A percentile compares a stretch with the other conserved stretches of the same genome.
These are phyloP conservation scores for Cylloceria caligata DNA, from an alignment of 2,888 invertebrate genomes.

Conservation along the genomic window DNA sequence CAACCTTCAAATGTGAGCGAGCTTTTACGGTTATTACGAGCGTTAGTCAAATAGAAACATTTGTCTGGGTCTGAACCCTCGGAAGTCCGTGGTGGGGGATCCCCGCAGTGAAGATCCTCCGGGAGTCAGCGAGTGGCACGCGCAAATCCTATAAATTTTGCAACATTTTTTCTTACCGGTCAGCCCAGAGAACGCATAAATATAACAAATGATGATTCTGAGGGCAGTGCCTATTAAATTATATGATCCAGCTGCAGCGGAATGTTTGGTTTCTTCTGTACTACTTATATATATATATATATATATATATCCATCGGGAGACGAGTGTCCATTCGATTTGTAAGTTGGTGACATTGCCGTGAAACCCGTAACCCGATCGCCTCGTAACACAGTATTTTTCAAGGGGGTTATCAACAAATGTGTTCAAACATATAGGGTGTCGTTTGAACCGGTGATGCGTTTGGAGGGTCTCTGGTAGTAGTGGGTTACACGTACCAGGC, in stretches of 20 bases:
- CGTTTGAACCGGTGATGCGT: conserved; percentile 73
- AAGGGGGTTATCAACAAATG: conserved; percentile 83
- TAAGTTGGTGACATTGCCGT: conserved; percentile 50
- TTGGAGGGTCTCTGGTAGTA: conserved; percentile 46
- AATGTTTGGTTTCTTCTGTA: background rate
- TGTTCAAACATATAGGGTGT: conserved; percentile 84
- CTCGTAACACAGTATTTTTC: conserved; percentile 62
- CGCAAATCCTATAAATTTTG: conserved; percentile 78
- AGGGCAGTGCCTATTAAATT: conserved; percentile 3
- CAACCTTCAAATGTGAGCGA: conserved; percentile 23
- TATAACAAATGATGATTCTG: background rate
- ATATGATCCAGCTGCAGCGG: conserved; percentile 21
- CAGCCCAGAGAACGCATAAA: conserved; percentile 16
- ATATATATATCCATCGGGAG: background rate
- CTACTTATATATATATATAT: background rate
- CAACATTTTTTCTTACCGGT: conserved; percentile 71
- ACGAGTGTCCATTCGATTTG: conserved; percentile 37
- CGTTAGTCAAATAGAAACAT: conserved; percentile 58
- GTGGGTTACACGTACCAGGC: conserved; percentile 40
- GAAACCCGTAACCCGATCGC: conserved; percentile 54
- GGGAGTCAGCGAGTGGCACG: conserved; percentile 74
- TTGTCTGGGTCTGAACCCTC: conserved; percentile 37
- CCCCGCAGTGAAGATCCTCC: conserved; percentile 79
- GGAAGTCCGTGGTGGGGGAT: conserved; percentile 62
- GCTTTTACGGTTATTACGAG: conserved; percentile 49